phyloP scores from a whole-genome alignment of 2,888 invertebrate species.

The Phortica okadai region DNA sequence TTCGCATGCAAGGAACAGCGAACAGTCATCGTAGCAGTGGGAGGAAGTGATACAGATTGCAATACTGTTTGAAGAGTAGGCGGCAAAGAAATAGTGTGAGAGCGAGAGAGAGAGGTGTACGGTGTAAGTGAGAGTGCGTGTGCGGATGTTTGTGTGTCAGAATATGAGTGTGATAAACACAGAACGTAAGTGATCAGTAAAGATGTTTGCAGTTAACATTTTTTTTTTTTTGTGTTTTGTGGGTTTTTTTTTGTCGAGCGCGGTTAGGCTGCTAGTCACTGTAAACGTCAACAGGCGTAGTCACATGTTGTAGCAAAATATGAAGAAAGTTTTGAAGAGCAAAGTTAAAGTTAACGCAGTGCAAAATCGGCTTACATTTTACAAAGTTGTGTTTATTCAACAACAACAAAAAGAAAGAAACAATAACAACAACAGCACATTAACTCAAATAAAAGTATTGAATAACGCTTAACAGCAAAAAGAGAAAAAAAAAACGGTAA shows the following conservation, averaged over 20 bases:
- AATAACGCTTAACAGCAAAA: background rate
- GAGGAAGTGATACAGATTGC: background rate
- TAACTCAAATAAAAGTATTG: background rate
- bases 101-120: no score
- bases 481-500: background rate
- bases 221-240: no score
- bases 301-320: conserved; percentile 7
- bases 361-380: background rate
- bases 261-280: conserved; percentile 5
- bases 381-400: background rate
- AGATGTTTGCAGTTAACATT: no score
- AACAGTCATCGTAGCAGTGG: background rate
- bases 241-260: no score
- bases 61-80: background rate
- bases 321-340: background rate
- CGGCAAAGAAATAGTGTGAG: background rate
- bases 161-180: no score
- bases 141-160: no score
- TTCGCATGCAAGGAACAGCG: background rate
- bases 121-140: no score
- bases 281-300: conserved; percentile 15
- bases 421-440: no score
- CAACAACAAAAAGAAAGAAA: no score
- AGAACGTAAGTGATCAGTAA: no score
- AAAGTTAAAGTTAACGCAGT: conserved; percentile 13